Percentiles rank a stretch among this genome's conserved stretches.
These are phyloP conservation scores for Meloidogyne hapla DNA, from an alignment of 1,140 invertebrate genomes.

Conservation along the genomic window DNA sequence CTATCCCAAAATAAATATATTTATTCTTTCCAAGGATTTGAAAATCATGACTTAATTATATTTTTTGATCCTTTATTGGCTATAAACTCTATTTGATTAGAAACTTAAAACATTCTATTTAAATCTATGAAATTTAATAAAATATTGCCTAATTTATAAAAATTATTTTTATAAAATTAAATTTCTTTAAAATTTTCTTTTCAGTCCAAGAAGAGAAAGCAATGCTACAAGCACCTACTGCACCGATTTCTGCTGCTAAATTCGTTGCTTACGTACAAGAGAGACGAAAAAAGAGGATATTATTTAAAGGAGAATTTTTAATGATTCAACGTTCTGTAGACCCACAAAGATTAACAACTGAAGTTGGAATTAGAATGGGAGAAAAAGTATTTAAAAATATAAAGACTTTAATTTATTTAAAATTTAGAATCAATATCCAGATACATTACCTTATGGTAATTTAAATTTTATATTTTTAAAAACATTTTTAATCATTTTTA, in stretches of 20 bases:
- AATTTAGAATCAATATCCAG: constrained; percentile 55
- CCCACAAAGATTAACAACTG: constrained; percentile 54
- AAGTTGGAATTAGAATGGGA: constrained; percentile 56
- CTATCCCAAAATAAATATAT: no score
- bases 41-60: no score
- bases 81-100: no score
- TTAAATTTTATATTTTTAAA: background rate
- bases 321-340: constrained; percentile 61
- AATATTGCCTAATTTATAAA: background rate
- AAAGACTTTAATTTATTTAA: background rate
- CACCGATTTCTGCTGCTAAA: constrained; percentile 60
- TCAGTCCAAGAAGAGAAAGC: constrained; percentile 64
- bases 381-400: constrained; percentile 38
- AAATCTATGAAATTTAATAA: background rate
- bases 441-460: constrained; percentile 59
- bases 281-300: constrained; percentile 59
- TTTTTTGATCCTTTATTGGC: no score
- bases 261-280: constrained; percentile 64
- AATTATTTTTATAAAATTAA: background rate
- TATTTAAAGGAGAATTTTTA: constrained; percentile 64
- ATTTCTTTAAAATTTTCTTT: constrained; percentile 33
- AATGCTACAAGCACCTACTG: constrained; percentile 59
- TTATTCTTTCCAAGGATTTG: no score
- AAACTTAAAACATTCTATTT: no score
- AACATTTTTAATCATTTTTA: background rate